These are phyloP conservation scores for Diadegma fenestrale DNA, from an alignment of 2,888 invertebrate genomes.

Conservation along the genomic window DNA sequence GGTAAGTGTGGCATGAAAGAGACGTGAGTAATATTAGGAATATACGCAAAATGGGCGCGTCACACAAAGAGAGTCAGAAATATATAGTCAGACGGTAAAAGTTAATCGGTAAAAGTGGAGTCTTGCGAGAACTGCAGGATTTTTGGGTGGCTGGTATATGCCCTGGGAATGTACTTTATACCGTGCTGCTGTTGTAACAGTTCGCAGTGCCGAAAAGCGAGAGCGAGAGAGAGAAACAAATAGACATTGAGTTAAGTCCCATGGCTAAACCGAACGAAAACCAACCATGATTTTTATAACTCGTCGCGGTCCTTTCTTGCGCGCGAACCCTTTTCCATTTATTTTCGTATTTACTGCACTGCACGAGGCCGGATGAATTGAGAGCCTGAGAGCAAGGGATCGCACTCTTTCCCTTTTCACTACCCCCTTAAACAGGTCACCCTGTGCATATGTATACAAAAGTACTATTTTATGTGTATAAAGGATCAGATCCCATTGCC, in stretches of 20 bases:
- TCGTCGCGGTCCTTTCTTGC: slow-evolving; percentile 11
- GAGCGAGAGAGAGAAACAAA: not conserved
- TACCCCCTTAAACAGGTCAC: slow-evolving; percentile 4
- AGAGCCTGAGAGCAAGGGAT: slow-evolving; percentile 53
- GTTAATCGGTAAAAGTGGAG: slow-evolving; percentile 48
- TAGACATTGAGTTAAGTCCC: slow-evolving; percentile 26
- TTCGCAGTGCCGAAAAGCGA: not conserved
- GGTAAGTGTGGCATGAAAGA: slow-evolving; percentile 4
- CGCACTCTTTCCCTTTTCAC: slow-evolving; percentile 45
- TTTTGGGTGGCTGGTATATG: slow-evolving; percentile 52
- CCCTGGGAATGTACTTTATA: slow-evolving; percentile 1
- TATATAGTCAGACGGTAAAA: slow-evolving; percentile 48
- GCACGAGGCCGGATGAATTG: slow-evolving; percentile 55
- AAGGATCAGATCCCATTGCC: slow-evolving; percentile 21
- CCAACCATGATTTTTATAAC: slow-evolving; percentile 52
- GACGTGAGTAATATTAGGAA: slow-evolving; percentile 46
- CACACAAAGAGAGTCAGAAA: slow-evolving; percentile 4
- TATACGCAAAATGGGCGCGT: slow-evolving; percentile 57
- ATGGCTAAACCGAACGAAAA: slow-evolving; percentile 28
- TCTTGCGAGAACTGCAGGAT: slow-evolving; percentile 58
- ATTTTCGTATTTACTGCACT: not conserved
- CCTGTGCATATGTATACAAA: not conserved
- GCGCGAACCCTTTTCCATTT: not conserved
- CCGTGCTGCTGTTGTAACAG: not conserved
- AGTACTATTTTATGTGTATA: slow-evolving; percentile 41